phyloP scores from a whole-genome alignment of 2,888 invertebrate species.

The Invenusta paracnida region DNA sequence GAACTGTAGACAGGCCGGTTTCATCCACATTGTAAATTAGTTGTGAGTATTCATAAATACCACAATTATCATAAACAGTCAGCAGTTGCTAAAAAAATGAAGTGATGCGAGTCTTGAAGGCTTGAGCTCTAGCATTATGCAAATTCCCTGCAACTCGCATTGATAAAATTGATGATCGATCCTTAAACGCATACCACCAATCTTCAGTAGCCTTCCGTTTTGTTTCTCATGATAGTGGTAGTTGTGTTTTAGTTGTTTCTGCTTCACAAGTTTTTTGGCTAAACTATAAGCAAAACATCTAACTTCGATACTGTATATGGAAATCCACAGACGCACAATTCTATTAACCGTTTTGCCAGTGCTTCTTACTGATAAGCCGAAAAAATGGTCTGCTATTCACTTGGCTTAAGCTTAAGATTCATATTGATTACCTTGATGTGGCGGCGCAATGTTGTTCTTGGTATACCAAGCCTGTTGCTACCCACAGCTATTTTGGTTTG shows the following conservation, averaged over 20 bases:
- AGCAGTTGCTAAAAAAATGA: conserved; percentile 18
- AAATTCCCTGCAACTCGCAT: not conserved
- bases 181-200: conserved; percentile 32
- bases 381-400: conserved; percentile 20
- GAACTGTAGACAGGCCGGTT: conserved; percentile 24
- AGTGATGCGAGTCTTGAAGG: not conserved
- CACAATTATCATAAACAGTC: not conserved
- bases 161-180: not conserved
- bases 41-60: conserved; percentile 25
- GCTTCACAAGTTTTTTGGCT: conserved; percentile 15
- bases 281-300: conserved; percentile 13
- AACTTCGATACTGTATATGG: conserved; percentile 17
- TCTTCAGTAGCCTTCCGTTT: not conserved
- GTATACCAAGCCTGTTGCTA: not conserved
- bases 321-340: conserved; percentile 14
- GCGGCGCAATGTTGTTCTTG: conserved; percentile 28
- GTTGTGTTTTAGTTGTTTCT: not conserved
- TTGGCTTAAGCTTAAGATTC: conserved; percentile 8
- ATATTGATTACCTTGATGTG: not conserved
- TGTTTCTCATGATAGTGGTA: conserved; percentile 1
- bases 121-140: conserved; percentile 22
- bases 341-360: not conserved
- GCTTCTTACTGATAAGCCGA: not conserved
- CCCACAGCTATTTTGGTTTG: not conserved
- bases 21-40: conserved; percentile 14